Evolutionary conservation across 2,113 vertebrate species (phyloP), one percentile per base, ranked within the genome.

Genomic region (Conger conger): DNA sequence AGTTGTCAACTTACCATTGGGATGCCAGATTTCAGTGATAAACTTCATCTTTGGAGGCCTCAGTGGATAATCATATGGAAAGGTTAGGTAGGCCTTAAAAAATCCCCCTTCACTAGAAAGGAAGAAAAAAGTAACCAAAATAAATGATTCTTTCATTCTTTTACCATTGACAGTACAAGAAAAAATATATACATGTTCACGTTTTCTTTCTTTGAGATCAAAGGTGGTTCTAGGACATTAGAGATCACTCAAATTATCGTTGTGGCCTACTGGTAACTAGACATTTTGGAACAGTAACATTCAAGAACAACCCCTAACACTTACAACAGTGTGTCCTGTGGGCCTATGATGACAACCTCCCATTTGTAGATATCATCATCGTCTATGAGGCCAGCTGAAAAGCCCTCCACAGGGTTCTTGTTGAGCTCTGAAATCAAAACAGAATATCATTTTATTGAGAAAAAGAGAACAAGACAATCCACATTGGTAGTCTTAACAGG

Each of bases 331-430:
- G 95, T 96, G 88, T 96, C 95, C 15, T 95, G 94, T 8, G 95
- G 95, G 20, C 95, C 95, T 18, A 95, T 95, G 76, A 96, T 90
- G 4, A 96, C 92, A 76, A 96, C 95, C 85, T 95, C 95, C 95
- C 95, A 96, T 83, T 93, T 93, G 90, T 95, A 95, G 82, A 96
- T 96, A 91, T 96, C 93, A 80, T 95, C 91, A 36, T 96, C 94
- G 54, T 96, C 94, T 5, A 95, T 93, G 1, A 95, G 92, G 45
- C 94, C 94, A 2, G 94, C 95, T 82, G 95, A 96, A 85, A 96
- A 95, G 11, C 94, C 95, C 80, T 95, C 94, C 84, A 95, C 94
- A 27, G 95, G 95, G 89, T 96, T 95, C 88, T 94, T 95, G 90
- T 95, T 95, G 63, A 96, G 91, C 89, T 96, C 94, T 95, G 60